Conservation (phyloP, 2,888 invertebrate genomes). For the Lithophane socia region DNA sequence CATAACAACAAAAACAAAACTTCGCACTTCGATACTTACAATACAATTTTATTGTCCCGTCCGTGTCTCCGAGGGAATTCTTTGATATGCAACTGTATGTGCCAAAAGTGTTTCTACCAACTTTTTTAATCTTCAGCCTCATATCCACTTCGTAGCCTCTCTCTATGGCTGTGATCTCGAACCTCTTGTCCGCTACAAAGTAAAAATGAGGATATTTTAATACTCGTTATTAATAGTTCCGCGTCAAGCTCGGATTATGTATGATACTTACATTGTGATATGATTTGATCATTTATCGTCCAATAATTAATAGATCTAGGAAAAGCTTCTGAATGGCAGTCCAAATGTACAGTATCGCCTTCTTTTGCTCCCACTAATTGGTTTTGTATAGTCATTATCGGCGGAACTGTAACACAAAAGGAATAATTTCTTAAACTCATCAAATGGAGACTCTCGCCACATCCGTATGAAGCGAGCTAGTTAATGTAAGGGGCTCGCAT, state of each 20-base stretch:
- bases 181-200: constrained; percentile 87
- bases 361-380: constrained; percentile 94
- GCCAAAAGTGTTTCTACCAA: constrained; percentile 91
- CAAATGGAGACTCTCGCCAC: constrained; percentile 13
- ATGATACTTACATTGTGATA: constrained; percentile 91
- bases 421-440: constrained; percentile 39
- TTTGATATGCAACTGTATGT: constrained; percentile 94
- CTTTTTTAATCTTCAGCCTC: constrained; percentile 92
- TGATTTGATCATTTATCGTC: constrained; percentile 93
- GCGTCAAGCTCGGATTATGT: constrained; percentile 11
- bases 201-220: constrained; percentile 32
- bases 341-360: constrained; percentile 92
- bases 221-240: constrained; percentile 21
- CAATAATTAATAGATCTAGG: constrained; percentile 95
- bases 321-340: constrained; percentile 94
- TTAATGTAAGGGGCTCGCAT: constrained; percentile 44
- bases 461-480: constrained; percentile 29
- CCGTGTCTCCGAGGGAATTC: constrained; percentile 93
- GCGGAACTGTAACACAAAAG: constrained; percentile 91
- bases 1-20: constrained; percentile 53
- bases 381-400: constrained; percentile 95
- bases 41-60: constrained; percentile 93
- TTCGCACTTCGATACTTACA: constrained; percentile 88
- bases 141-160: constrained; percentile 93
- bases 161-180: constrained; percentile 88